Percentiles rank a stretch among this genome's conserved stretches.
These are phyloP conservation scores for Pogonocherus hispidulus DNA, from an alignment of 2,888 invertebrate species.

Conservation along the genomic window DNA sequence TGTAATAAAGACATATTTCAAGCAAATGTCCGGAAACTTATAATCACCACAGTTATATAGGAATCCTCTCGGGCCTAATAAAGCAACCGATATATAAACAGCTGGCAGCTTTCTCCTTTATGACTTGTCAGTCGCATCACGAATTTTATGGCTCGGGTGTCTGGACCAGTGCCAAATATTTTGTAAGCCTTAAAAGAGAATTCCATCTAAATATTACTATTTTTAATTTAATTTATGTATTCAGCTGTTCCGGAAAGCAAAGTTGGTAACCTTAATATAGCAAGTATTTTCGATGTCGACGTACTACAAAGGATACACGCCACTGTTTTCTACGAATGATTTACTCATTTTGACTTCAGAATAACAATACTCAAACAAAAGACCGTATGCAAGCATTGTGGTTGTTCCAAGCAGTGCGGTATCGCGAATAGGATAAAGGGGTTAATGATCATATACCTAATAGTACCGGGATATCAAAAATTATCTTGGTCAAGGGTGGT, in stretches of 20 bases:
- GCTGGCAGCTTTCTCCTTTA: constrained; percentile 22
- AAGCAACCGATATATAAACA: background rate
- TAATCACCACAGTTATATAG: background rate
- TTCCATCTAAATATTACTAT: constrained; percentile 18
- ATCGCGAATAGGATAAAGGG: too few species aligned
- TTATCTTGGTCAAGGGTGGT: too few species aligned
- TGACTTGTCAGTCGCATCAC: constrained; percentile 7
- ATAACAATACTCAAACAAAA: background rate
- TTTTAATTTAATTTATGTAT: constrained; percentile 17
- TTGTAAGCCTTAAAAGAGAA: constrained; percentile 8
- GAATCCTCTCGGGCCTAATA: constrained; percentile 2
- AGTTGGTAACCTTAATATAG: background rate
- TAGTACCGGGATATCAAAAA: too few species aligned
- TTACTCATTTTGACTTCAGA: background rate
- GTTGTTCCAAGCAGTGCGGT: too few species aligned
- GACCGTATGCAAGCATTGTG: background rate
- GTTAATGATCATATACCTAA: too few species aligned
- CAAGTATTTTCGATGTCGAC: background rate
- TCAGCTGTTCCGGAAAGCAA: constrained; percentile 10
- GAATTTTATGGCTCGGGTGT: constrained; percentile 17
- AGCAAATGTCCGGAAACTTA: constrained; percentile 1
- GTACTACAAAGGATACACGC: background rate
- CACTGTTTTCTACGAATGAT: background rate
- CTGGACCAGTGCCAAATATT: constrained; percentile 26
- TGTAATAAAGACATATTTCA: constrained; percentile 5